Conservation (phyloP, 2,797 vertebrate genomes). For the Micropoecilia bifurca region DNA sequence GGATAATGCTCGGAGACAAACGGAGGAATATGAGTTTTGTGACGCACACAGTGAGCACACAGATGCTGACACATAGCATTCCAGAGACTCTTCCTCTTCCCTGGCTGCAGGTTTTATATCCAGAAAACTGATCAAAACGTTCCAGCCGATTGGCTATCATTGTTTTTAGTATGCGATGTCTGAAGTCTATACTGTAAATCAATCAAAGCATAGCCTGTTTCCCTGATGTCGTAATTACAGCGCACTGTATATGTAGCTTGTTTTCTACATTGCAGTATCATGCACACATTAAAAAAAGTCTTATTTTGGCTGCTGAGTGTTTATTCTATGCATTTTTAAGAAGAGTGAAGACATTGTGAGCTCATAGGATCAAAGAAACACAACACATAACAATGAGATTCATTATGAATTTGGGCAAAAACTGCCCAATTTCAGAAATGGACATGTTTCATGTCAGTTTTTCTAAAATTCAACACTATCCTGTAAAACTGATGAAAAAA, state of each 20-base stretch:
- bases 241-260: slow-evolving; percentile 31
- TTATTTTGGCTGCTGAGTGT: slow-evolving; percentile 39
- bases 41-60: slow-evolving; percentile 4
- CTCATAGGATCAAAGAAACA: not conserved
- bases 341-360: not conserved
- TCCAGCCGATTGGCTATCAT: slow-evolving; percentile 50
- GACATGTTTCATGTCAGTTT: not conserved
- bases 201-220: slow-evolving; percentile 54
- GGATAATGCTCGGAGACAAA: not conserved
- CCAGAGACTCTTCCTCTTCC: slow-evolving; percentile 35
- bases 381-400: not conserved
- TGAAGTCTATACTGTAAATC: slow-evolving; percentile 38
- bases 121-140: slow-evolving; percentile 42
- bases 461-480: not conserved
- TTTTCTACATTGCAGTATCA: slow-evolving; percentile 64
- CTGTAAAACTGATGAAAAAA: too few species aligned
- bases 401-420: not conserved
- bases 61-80: slow-evolving; percentile 26
- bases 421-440: not conserved
- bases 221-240: slow-evolving; percentile 23
- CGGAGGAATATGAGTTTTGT: not conserved
- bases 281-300: slow-evolving; percentile 37
- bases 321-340: slow-evolving; percentile 10
- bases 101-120: slow-evolving; percentile 26
- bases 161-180: slow-evolving; percentile 41